Evolutionary conservation across 2,113 vertebrate genomes (phyloP).

Genomic region (Cynoglossus semilaevis): DNA sequence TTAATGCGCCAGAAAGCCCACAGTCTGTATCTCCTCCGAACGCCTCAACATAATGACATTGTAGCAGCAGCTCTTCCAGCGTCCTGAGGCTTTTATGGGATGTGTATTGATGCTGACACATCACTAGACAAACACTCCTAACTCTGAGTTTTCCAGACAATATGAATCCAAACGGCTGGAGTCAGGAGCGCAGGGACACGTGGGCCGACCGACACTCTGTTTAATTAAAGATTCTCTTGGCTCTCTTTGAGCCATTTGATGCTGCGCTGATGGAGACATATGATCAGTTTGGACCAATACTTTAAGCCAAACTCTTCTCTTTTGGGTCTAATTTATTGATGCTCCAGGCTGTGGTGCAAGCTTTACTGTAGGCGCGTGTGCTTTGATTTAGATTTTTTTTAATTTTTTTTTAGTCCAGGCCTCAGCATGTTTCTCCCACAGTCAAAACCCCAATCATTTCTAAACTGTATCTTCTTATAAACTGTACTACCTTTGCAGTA

Average conservation of each 20-base stretch:
- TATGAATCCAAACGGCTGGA: constrained; percentile 20
- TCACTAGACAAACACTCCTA: constrained; percentile 26
- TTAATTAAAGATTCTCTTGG: constrained; percentile 69
- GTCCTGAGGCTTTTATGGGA: constrained; percentile 41
- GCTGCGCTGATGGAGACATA: constrained; percentile 60
- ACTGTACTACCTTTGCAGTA: constrained; percentile 29
- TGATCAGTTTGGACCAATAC: constrained; percentile 55
- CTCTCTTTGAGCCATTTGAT: constrained; percentile 64
- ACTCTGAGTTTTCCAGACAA: constrained; percentile 16
- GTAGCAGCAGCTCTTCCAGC: constrained; percentile 46
- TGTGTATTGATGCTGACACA: constrained; percentile 51
- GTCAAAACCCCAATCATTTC: constrained; percentile 43
- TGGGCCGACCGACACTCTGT: constrained; percentile 59
- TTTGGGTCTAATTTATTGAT: constrained; percentile 71
- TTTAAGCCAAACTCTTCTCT: constrained; percentile 53
- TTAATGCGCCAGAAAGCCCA: constrained; percentile 36
- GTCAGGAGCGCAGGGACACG: constrained; percentile 32
- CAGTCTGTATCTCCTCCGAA: constrained; percentile 25
- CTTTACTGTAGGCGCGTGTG: constrained; percentile 53
- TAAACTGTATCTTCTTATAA: constrained; percentile 39
- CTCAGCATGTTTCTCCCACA: constrained; percentile 39
- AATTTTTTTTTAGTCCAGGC: constrained; percentile 42
- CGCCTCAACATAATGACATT: constrained; percentile 51
- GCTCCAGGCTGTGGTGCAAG: constrained; percentile 43
- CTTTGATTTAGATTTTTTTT: constrained; percentile 61